Evolutionary conservation across 1,140 invertebrate genomes (phyloP).

Genomic region (Sitophilus oryzae): DNA sequence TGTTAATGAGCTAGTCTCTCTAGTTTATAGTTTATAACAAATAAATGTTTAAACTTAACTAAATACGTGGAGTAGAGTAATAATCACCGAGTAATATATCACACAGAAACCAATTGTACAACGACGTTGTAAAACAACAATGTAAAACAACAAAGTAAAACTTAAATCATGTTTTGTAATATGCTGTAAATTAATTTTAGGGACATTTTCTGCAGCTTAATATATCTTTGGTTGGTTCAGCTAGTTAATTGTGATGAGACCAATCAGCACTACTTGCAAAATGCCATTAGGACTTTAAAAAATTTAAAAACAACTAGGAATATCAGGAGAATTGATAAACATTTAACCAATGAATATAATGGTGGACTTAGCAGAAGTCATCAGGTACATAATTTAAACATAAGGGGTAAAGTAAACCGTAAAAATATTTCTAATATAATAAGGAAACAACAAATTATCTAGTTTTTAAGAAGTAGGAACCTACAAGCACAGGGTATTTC

Average conservation of each 20-base stretch:
- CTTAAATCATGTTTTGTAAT: slow-evolving; percentile 1
- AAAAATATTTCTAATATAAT: neutral
- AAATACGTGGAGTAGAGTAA: too few relatives aligned
- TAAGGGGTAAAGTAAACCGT: neutral
- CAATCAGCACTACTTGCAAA: slow-evolving; percentile 37
- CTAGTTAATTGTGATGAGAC: slow-evolving; percentile 13
- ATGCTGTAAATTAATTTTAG: slow-evolving; percentile 2
- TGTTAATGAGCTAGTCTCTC: too few relatives aligned
- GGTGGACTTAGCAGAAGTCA: slow-evolving; percentile 8
- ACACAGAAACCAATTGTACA: too few relatives aligned
- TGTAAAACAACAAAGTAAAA: too few relatives aligned
- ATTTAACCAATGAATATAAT: slow-evolving; percentile 8
- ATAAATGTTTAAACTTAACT: too few relatives aligned
- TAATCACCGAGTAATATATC: too few relatives aligned
- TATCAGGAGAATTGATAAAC: slow-evolving; percentile 23
- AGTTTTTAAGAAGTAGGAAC: too few relatives aligned
- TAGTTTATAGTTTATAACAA: too few relatives aligned
- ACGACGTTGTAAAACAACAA: too few relatives aligned
- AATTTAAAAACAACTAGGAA: slow-evolving; percentile 27
- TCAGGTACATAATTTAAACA: slow-evolving; percentile 3
- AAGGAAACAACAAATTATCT: neutral
- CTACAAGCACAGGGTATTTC: too few relatives aligned
- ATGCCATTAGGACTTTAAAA: slow-evolving; percentile 37
- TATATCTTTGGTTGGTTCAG: slow-evolving; percentile 8
- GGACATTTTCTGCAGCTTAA: slow-evolving; percentile 12